Base-by-base conservation (phyloP, 2,797 vertebrate species). In the Onychomys arenicola region DNA sequence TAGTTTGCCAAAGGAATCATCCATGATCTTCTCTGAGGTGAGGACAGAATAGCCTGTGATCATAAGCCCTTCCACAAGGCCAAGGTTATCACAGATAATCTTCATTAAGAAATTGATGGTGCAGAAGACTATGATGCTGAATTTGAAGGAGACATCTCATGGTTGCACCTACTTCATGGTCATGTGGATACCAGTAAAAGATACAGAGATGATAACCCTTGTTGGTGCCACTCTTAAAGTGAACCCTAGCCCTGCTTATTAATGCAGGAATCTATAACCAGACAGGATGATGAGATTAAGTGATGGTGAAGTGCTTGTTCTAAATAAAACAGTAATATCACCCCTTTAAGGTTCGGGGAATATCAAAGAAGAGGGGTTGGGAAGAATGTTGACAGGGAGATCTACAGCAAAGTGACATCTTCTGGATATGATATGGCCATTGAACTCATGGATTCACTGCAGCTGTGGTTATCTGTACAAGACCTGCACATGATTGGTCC, bases 21-120 rank as follows among this genome's bases (percentile, higher is more conserved):
- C 99, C 90, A 99, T 99, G 0, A 99, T 99, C 98, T 99, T 99
- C 98, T 99, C 99, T 75, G 99, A 99, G 92, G 99, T 99, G 40
- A 99, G 99, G 98, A 98, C 98, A 43, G 99, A 98, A 63, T 99
- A 99, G 82, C 37, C 17, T 76, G 19, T 76, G 55, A 17, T 43
- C 17, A 78, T 49, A 29, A 52, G 5, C 34, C 23, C 4, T 16
- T 19, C 14, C 57, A 65, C 32, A 65, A 52, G 16, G 25, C 23
- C 59, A 78, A 65, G 16, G 32, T 65, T 78, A 16, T 89, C 37
- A 65, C 25, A 46, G 9, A 49, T 52, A n/a, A 63, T 16, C 23
- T 37, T 63, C 19, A 43, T 43, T 29, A 78, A 78, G 4, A 32
- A 65, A 34, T 0, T 29, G 23, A 4, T 78, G 8, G 14, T 29